Base-by-base conservation (phyloP, 1,140 invertebrate genomes). In the Pomacea maculata region DNA sequence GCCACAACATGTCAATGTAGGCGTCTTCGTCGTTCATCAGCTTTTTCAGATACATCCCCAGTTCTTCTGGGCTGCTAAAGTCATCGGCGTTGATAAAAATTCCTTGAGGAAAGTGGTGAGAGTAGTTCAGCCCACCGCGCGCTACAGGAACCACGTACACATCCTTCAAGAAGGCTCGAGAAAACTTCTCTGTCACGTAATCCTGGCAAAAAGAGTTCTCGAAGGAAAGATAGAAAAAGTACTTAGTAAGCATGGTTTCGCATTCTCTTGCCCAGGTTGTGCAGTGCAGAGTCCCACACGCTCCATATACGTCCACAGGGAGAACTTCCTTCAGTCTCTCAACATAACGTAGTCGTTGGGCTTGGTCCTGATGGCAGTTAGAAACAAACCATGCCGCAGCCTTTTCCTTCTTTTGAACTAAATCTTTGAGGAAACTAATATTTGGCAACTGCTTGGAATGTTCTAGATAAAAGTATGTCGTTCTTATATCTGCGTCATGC, bases 91-190 rank as follows among this genome's bases (percentile, higher is more conserved):
- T 25, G 25, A 25, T 25, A 25, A 25, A 25, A 25, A 25, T 25
- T 25, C 25, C 25, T 93, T 93, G 92, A 0, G 95, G 95, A 25
- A 95, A 92, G 21, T 93, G 83, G 84, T 84, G 90, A 54, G 89
- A 88, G 88, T 93, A 94, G 87, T 93, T 93, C 12, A 85, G 83
- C 25, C 94, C 93, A 0, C 94, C 93, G 86, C 95, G 86, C 6
- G 91, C 91, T 7, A 92, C 87, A 0, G 91, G 92, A 4, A 92
- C 84, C 14, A 87, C 78, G n/a, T 86, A 85, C 2, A 88, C 79
- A 10, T 87, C 84, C 65, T 89, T 61, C n/a, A 82, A 80, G 15
- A 82, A 80, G 25, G 80, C 79, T 25, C 81, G 70, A 70, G 86
- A 88, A 70, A 88, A 87, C 57, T 87, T 87, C 72, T 89, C 88